These are phyloP conservation scores for Etheostoma spectabile DNA, from an alignment of 2,113 vertebrate genomes.

Conservation along the genomic window DNA sequence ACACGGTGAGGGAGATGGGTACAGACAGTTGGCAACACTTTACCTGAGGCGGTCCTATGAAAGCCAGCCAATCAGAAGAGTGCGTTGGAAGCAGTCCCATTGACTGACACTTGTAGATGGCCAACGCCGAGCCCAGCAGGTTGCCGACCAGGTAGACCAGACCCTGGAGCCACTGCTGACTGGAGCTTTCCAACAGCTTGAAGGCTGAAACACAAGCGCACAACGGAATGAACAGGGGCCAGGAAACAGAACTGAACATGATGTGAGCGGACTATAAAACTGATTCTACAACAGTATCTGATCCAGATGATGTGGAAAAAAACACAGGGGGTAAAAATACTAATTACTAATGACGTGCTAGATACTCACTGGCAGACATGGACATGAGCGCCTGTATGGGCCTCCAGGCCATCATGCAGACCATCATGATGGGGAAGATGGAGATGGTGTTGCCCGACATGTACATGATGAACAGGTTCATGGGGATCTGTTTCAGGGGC, in stretches of 20 bases:
- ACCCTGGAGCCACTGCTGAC: slow-evolving; percentile 96
- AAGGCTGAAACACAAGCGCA: slow-evolving; percentile 84
- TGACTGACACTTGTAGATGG: slow-evolving; percentile 98
- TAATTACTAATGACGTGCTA: no score
- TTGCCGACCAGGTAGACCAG: slow-evolving; percentile 95
- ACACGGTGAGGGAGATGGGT: neutral
- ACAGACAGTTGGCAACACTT: neutral
- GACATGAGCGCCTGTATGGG: slow-evolving; percentile 98
- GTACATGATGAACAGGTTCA: slow-evolving; percentile 99
- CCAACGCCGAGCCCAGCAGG: slow-evolving; percentile 93
- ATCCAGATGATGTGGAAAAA: no score
- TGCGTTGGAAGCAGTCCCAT: slow-evolving; percentile 97
- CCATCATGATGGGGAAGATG: slow-evolving; percentile 99
- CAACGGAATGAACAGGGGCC: neutral
- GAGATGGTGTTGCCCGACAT: slow-evolving; percentile 99
- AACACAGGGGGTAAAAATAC: no score
- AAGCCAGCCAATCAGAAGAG: slow-evolving; percentile 96
- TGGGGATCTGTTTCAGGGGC: slow-evolving; percentile 97
- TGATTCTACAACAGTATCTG: no score
- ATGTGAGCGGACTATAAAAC: no score
- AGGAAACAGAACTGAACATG: no score
- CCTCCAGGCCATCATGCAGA: slow-evolving; percentile 99
- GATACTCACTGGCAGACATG: slow-evolving; percentile 94
- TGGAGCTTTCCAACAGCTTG: slow-evolving; percentile 96
- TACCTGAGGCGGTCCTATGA: slow-evolving; percentile 96